Conservation (phyloP, 1,140 invertebrate species). For the Dufourea novaeangliae region DNA sequence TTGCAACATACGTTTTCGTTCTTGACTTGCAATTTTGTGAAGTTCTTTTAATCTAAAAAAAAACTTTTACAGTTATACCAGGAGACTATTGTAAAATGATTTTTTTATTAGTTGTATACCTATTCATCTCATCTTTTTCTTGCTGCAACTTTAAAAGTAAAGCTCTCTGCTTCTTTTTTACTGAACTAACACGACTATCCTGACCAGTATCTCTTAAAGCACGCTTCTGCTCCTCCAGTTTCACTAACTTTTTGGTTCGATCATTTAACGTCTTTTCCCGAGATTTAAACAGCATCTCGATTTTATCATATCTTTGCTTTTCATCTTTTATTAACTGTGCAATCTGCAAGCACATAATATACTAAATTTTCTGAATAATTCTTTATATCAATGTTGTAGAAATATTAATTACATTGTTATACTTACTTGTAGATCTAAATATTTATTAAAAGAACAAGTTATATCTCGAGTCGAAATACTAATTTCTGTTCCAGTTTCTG, state of each 20-base stretch:
- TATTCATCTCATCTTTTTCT: slow-evolving; percentile 83
- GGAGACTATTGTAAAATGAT: slow-evolving; percentile 6
- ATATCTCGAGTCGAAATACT: slow-evolving; percentile 79
- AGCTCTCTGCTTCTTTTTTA: slow-evolving; percentile 83
- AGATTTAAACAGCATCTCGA: slow-evolving; percentile 82
- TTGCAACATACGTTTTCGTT: slow-evolving; percentile 79
- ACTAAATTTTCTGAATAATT: not conserved
- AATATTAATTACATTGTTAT: slow-evolving; percentile 16
- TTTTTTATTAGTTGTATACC: slow-evolving; percentile 57
- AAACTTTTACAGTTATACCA: not conserved
- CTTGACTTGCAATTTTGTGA: slow-evolving; percentile 79
- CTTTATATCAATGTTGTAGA: too few relatives aligned
- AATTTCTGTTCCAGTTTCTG: slow-evolving; percentile 80
- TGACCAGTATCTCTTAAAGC: slow-evolving; percentile 81
- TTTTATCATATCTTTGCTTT: slow-evolving; percentile 79
- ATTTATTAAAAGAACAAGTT: slow-evolving; percentile 79
- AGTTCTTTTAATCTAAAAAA: slow-evolving; percentile 76
- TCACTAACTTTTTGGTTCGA: slow-evolving; percentile 83
- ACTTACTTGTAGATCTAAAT: slow-evolving; percentile 76
- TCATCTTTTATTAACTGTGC: slow-evolving; percentile 80
- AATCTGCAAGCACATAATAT: slow-evolving; percentile 66
- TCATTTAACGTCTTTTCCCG: slow-evolving; percentile 83
- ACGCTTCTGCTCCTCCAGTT: slow-evolving; percentile 83
- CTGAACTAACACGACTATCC: slow-evolving; percentile 80
- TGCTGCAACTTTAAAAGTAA: slow-evolving; percentile 80